Evolutionary conservation across 1,140 invertebrate genomes (phyloP).

Genomic region (Lepidurus apus): DNA sequence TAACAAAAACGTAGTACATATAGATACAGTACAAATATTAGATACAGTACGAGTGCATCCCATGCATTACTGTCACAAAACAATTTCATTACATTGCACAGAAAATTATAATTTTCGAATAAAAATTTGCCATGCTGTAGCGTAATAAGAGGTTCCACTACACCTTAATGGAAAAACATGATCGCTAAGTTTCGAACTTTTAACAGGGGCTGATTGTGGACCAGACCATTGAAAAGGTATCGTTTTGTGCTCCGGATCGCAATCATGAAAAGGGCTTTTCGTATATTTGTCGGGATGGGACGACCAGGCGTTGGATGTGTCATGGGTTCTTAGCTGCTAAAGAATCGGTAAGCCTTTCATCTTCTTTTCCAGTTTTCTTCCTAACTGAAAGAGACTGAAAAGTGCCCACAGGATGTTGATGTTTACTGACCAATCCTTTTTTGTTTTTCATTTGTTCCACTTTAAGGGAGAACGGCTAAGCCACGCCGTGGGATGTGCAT

Average conservation of each 20-base stretch:
- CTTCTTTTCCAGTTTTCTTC: not conserved
- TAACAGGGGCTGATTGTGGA: conserved; percentile 88
- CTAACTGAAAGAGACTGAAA: not conserved
- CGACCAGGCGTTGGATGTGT: conserved; percentile 94
- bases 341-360: conserved; percentile 66
- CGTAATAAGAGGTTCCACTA: no score
- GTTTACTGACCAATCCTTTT: not conserved
- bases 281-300: conserved; percentile 81
- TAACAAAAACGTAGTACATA: no score
- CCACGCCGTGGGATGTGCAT: conserved; percentile 98
- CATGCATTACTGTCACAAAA: no score
- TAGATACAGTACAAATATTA: no score
- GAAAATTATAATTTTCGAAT: conserved; percentile 28
- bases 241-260: conserved; percentile 97
- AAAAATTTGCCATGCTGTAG: conserved; percentile 30
- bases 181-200: conserved; percentile 13
- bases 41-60: no score
- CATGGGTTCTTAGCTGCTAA: conserved; percentile 95
- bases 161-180: not conserved
- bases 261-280: conserved; percentile 97
- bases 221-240: conserved; percentile 99
- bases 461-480: conserved; percentile 86
- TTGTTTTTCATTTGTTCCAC: not conserved
- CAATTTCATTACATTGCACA: not conserved
- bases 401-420: not conserved